phyloP scores from a whole-genome alignment of 2,888 invertebrate species.

The Catocala sponsa region DNA sequence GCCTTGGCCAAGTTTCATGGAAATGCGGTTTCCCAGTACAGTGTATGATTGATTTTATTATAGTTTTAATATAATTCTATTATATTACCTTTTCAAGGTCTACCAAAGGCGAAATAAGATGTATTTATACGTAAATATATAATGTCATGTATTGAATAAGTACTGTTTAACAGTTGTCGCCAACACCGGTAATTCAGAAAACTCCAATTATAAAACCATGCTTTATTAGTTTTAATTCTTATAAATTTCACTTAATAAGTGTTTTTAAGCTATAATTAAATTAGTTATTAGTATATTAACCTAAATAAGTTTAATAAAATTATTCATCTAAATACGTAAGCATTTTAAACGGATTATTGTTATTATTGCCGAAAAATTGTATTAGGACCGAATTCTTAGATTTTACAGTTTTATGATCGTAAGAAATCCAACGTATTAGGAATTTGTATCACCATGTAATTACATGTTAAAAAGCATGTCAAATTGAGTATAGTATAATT shows the following conservation, averaged over 20 bases:
- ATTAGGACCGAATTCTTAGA: too few relatives aligned
- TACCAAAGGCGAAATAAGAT: neutral
- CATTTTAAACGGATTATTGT: too few relatives aligned
- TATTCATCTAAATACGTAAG: too few relatives aligned
- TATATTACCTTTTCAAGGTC: too few relatives aligned
- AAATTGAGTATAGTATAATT: too few relatives aligned
- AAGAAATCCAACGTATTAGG: too few relatives aligned
- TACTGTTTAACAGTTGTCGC: constrained; percentile 9
- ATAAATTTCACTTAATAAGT: neutral
- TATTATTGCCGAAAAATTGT: too few relatives aligned
- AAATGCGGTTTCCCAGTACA: constrained; percentile 35
- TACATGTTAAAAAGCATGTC: too few relatives aligned
- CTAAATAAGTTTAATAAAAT: too few relatives aligned
- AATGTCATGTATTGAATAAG: neutral
- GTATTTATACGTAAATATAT: constrained; percentile 2
- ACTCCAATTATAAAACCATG: constrained; percentile 42
- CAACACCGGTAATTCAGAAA: constrained; percentile 35
- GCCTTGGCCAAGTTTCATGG: constrained; percentile 62
- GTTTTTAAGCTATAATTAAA: neutral
- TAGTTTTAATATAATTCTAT: neutral
- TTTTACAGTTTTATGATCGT: too few relatives aligned
- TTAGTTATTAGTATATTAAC: neutral
- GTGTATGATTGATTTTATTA: constrained; percentile 17
- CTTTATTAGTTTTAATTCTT: constrained; percentile 28
- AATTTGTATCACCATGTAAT: too few relatives aligned